Percentiles rank a stretch among this genome's conserved stretches.
Conservation (phyloP, 2,113 vertebrate species). For the Lepidothrix coronata region DNA sequence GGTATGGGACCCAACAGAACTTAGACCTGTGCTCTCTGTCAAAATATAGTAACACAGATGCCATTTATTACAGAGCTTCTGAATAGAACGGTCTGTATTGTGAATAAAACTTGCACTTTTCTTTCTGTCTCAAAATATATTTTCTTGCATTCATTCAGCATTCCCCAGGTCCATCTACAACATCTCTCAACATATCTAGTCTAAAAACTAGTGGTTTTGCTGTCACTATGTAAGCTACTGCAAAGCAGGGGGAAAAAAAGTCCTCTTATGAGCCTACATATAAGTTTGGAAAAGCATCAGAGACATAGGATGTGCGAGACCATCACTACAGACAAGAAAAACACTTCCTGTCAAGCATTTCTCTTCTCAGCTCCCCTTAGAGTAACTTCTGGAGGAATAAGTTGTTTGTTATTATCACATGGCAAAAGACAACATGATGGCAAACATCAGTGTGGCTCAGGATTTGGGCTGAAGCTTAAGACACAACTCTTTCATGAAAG, state of each 20-base stretch:
- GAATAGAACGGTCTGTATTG: background rate
- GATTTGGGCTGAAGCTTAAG: background rate
- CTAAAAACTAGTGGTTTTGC: background rate
- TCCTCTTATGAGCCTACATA: background rate
- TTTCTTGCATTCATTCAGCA: background rate
- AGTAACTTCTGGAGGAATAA: background rate
- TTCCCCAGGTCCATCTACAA: no score
- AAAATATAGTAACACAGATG: background rate
- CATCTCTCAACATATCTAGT: background rate
- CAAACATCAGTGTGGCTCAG: background rate
- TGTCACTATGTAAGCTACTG: background rate
- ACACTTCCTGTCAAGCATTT: rapidly evolving
- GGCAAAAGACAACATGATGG: rapidly evolving
- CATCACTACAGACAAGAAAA: background rate
- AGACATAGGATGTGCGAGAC: rapidly evolving
- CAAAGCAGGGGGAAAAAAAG: background rate
- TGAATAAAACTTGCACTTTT: background rate
- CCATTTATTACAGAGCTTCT: background rate
- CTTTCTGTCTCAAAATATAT: background rate
- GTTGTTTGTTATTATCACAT: rapidly evolving
- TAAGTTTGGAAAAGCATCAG: background rate
- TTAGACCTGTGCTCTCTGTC: background rate
- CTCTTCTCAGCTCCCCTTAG: rapidly evolving
- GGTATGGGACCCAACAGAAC: background rate
- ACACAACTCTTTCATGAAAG: no score